Conservation (phyloP, 2,113 vertebrate genomes). For the Laticauda laticaudata region DNA sequence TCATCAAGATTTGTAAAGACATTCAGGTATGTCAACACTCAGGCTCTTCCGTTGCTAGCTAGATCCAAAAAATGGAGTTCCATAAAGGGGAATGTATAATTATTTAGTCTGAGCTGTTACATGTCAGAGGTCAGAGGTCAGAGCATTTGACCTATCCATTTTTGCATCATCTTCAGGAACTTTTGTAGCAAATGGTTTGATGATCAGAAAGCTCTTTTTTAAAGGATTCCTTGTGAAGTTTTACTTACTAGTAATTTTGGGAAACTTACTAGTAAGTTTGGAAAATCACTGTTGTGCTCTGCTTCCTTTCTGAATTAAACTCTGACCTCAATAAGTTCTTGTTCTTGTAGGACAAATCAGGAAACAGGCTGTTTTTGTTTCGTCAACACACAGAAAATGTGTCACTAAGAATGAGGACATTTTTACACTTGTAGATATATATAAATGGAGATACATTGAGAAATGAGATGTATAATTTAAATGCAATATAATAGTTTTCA, state of each 20-base stretch:
- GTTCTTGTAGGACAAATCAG: background rate
- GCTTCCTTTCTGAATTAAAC: background rate
- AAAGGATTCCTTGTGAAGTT: background rate
- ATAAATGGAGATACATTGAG: background rate
- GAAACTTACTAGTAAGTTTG: background rate
- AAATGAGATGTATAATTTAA: background rate
- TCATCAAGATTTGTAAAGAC: background rate
- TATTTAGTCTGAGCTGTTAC: constrained; percentile 13
- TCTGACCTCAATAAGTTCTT: background rate
- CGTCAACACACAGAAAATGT: background rate
- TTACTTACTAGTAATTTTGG: background rate
- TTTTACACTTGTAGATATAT: background rate
- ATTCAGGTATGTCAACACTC: rapidly evolving
- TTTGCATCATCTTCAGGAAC: constrained; percentile 14
- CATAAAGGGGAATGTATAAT: background rate
- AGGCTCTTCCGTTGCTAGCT: background rate
- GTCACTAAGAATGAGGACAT: background rate
- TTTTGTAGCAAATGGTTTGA: background rate
- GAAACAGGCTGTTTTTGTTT: background rate
- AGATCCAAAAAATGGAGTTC: constrained; percentile 6
- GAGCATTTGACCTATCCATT: background rate
- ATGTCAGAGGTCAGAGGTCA: background rate
- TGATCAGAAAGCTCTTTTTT: background rate
- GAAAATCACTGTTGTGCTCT: background rate
- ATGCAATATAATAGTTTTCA: background rate